Evolutionary conservation across 2,797 vertebrate genomes (phyloP).

Genomic region (Yasuhikotakia modesta): DNA sequence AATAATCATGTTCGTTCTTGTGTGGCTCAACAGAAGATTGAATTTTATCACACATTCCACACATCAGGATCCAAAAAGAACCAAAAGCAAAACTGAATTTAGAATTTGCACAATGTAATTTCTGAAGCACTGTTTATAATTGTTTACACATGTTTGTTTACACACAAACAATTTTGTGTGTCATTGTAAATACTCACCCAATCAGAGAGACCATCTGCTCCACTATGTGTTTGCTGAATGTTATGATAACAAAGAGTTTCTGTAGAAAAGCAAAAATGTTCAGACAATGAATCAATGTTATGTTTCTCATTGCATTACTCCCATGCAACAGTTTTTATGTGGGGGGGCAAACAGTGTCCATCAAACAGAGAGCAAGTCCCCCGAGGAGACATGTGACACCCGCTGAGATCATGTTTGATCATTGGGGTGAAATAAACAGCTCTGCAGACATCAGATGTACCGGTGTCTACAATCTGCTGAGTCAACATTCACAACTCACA

Average conservation of each 20-base stretch:
- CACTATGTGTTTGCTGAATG: conserved; percentile 99
- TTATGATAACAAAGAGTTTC: conserved; percentile 98
- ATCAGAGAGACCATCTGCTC: conserved; percentile 98
- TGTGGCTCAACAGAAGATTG: neutral
- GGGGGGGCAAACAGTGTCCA: conserved; percentile 51
- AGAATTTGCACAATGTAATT: neutral
- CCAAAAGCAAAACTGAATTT: neutral
- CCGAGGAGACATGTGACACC: conserved; percentile 48
- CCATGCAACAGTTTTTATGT: neutral
- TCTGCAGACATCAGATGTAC: conserved; percentile 55
- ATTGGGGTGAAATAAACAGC: conserved; percentile 54
- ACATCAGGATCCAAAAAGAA: neutral
- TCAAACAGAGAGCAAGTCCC: conserved; percentile 58
- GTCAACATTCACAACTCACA: conserved; percentile 58
- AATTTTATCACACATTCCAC: neutral
- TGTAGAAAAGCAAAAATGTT: conserved; percentile 71
- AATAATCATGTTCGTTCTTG: neutral
- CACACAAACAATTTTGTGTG: neutral
- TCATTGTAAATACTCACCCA: conserved; percentile 84
- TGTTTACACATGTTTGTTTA: too few species aligned
- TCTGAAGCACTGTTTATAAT: too few species aligned
- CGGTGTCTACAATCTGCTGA: conserved; percentile 65
- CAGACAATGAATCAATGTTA: conserved; percentile 57
- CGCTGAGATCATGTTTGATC: conserved; percentile 69
- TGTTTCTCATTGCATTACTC: neutral